Percentiles rank a stretch among this genome's conserved stretches.
phyloP scores from a whole-genome alignment of 2,888 invertebrate species.

The Timema cristinae region DNA sequence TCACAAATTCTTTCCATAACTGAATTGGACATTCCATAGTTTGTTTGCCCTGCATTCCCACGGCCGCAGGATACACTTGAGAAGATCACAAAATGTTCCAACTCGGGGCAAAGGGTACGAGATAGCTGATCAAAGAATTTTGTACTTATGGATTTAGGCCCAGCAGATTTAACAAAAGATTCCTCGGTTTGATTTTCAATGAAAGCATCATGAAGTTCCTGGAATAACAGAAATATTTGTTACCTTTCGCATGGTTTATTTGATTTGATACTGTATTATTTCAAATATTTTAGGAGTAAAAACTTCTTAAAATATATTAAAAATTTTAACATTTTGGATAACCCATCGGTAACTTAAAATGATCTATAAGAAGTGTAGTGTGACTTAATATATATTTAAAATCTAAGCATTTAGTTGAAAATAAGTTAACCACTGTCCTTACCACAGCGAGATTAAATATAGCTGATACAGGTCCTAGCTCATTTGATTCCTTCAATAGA shows the following conservation, averaged over 20 bases:
- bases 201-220: conserved; percentile 61
- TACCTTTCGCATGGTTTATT: no score
- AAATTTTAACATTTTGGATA: not conserved
- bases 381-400: no score
- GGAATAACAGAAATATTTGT: not conserved
- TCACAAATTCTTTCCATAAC: conserved; percentile 87
- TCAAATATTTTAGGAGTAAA: no score
- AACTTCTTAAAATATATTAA: no score
- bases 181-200: conserved; percentile 73
- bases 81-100: conserved; percentile 79
- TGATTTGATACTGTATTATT: no score
- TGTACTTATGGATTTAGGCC: conserved; percentile 80
- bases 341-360: no score
- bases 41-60: conserved; percentile 87
- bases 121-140: conserved; percentile 66
- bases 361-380: no score
- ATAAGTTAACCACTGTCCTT: conserved; percentile 30
- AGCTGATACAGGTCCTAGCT: conserved; percentile 69
- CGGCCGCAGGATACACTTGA: conserved; percentile 89
- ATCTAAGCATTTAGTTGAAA: no score
- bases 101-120: conserved; percentile 52
- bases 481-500: conserved; percentile 61
- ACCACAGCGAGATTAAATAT: conserved; percentile 88
- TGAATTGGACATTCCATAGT: conserved; percentile 88
- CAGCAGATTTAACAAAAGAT: conserved; percentile 62